A percentile compares a stretch with the other conserved stretches of the same genome.
Conservation (phyloP, 2,888 invertebrate species). For the Lasiommata megera region DNA sequence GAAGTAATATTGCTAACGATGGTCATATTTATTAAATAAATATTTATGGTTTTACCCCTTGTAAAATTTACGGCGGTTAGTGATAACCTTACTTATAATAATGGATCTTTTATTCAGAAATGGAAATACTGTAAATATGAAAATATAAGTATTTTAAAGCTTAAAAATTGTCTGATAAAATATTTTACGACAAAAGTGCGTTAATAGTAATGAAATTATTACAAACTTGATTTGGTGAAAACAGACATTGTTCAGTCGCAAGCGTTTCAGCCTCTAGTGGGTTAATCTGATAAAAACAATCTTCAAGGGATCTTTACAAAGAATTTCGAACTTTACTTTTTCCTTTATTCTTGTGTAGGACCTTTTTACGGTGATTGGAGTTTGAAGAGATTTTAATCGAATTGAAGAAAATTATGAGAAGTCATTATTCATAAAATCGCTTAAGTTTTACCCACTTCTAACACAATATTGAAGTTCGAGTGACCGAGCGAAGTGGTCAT, state of each 20-base stretch:
- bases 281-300: constrained; percentile 25
- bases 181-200: no score
- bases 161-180: no score
- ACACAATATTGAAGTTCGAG: constrained; percentile 1
- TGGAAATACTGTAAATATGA: no score
- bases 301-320: constrained; percentile 19
- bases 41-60: no score
- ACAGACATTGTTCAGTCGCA: background rate
- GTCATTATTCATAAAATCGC: constrained; percentile 9
- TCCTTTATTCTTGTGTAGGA: constrained; percentile 18
- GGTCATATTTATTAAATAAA: no score
- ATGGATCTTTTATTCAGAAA: no score
- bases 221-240: no score
- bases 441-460: constrained; percentile 8
- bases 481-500: background rate
- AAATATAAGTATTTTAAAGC: no score
- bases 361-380: constrained; percentile 22
- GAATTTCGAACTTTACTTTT: constrained; percentile 27
- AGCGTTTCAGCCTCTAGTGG: background rate
- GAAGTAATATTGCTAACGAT: no score
- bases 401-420: constrained; percentile 10
- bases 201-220: no score
- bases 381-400: constrained; percentile 21
- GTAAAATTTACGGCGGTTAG: no score
- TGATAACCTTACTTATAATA: no score